Percentiles rank a stretch among this genome's conserved stretches.
These are phyloP conservation scores for Apteryx owenii DNA, from an alignment of 2,113 vertebrate species.

Conservation along the genomic window DNA sequence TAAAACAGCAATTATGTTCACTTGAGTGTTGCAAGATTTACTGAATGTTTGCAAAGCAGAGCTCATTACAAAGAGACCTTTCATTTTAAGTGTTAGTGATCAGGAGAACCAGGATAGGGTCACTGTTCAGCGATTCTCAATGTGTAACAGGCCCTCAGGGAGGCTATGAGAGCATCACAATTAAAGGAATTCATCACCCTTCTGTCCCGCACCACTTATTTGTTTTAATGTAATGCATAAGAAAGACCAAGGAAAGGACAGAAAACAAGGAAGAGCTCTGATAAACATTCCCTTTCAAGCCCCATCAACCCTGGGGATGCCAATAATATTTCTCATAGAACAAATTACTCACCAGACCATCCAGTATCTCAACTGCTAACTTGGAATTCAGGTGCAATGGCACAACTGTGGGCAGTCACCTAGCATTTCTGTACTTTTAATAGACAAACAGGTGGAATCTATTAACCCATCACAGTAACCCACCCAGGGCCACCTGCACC, in stretches of 20 bases:
- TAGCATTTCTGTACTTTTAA: fast-evolving
- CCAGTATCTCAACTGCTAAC: neutral
- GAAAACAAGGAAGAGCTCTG: neutral
- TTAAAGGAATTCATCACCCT: neutral
- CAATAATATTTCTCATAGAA: neutral
- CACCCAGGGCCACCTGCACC: neutral
- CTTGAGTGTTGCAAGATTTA: fast-evolving
- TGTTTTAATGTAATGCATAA: neutral
- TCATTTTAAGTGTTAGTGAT: neutral
- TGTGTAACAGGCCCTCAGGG: neutral
- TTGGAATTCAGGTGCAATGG: neutral
- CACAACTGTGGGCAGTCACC: neutral
- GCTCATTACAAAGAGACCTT: neutral
- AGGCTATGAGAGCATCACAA: neutral
- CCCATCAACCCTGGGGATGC: neutral
- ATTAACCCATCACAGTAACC: fast-evolving
- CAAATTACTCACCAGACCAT: neutral
- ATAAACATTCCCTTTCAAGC: neutral
- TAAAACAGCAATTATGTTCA: neutral
- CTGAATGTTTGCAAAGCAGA: neutral
- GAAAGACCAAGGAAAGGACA: neutral
- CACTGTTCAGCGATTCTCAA: too few species aligned
- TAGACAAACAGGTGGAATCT: neutral
- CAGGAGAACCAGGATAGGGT: neutral
- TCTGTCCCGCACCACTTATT: neutral